Evolutionary conservation across 2,113 vertebrate genomes (phyloP).

Genomic region (Hiodon tergisus): DNA sequence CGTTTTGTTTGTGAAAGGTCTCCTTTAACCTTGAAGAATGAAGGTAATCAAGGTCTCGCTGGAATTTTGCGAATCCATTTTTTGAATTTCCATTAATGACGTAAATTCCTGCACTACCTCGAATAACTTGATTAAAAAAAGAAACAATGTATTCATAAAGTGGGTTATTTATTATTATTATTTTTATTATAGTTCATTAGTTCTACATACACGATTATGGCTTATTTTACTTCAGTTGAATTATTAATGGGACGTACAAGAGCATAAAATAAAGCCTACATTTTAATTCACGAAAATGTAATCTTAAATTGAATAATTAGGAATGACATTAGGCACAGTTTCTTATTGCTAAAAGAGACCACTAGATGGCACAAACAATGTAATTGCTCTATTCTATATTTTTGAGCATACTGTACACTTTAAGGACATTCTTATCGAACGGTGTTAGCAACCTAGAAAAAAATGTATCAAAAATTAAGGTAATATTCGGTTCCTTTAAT

Average conservation of each 20-base stretch:
- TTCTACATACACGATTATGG: neutral
- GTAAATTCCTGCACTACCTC: neutral
- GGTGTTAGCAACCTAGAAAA: no score
- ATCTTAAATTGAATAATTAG: neutral
- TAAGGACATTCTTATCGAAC: no score
- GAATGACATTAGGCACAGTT: neutral
- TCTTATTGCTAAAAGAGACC: neutral
- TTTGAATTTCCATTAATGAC: slow-evolving; percentile 1
- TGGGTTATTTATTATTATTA: neutral
- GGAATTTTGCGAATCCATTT: slow-evolving; percentile 14
- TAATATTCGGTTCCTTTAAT: no score
- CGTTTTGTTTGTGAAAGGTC: neutral
- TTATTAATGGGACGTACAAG: no score
- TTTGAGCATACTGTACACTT: no score
- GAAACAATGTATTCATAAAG: neutral
- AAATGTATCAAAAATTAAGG: no score
- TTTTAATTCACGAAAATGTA: no score
- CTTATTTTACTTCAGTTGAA: no score
- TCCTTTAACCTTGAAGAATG: slow-evolving; percentile 2
- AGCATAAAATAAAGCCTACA: no score
- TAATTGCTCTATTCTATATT: neutral
- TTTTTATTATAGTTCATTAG: neutral
- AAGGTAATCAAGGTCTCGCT: slow-evolving; percentile 16
- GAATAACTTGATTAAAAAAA: neutral
- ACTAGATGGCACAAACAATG: slow-evolving; percentile 19